phyloP scores from a whole-genome alignment of 2,888 invertebrate species.

The Heliconius erato region DNA sequence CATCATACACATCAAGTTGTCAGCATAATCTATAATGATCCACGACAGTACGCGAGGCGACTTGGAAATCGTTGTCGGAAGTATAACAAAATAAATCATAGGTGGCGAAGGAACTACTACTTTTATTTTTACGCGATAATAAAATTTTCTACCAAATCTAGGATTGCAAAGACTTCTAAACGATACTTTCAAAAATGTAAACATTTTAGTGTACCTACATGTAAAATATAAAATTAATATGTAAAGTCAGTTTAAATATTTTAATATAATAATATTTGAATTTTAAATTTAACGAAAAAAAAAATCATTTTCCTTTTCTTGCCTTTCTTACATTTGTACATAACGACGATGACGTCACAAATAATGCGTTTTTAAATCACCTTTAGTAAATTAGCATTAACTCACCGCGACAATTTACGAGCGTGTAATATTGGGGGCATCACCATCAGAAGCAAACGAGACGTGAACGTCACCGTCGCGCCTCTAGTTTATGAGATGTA shows the following conservation, averaged over 20 bases:
- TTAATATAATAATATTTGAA: not conserved
- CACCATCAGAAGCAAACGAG: slow-evolving; percentile 73
- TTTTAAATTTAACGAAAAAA: not conserved
- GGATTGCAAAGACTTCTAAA: not conserved
- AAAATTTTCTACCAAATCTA: not conserved
- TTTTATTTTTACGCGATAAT: not conserved
- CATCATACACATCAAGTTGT: not conserved
- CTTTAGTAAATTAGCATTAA: slow-evolving; percentile 36
- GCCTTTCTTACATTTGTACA: not conserved
- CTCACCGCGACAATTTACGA: slow-evolving; percentile 71
- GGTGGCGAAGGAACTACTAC: not conserved
- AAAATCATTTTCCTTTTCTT: not conserved
- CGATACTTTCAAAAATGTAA: not conserved
- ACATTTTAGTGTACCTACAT: too few relatives aligned
- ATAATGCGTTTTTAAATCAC: slow-evolving; percentile 24
- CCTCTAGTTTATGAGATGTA: slow-evolving; percentile 78
- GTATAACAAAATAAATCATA: slow-evolving; percentile 18
- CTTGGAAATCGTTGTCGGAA: not conserved
- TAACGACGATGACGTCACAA: not conserved
- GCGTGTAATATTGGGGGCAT: slow-evolving; percentile 80
- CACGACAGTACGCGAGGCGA: not conserved
- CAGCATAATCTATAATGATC: not conserved
- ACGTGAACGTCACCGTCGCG: slow-evolving; percentile 69
- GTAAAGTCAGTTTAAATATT: not conserved
- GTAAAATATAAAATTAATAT: too few relatives aligned